Evolutionary conservation across 1,140 invertebrate species (phyloP).

Genomic region (Archivesica marissinica): DNA sequence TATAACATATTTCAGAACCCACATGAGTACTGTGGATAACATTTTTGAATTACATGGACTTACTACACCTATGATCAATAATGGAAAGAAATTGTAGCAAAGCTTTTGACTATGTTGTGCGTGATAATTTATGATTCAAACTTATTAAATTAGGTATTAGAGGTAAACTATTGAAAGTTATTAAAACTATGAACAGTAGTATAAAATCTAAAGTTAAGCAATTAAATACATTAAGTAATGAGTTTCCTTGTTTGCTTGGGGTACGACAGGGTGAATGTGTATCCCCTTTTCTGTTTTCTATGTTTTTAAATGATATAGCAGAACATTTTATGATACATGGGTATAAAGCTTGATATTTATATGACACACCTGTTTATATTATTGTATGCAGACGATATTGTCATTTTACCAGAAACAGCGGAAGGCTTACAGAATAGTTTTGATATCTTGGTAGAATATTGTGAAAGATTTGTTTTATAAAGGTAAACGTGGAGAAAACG

Average conservation of each 20-base stretch:
- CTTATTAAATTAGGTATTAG: constrained; percentile 30
- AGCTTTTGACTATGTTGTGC: constrained; percentile 49
- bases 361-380: constrained; percentile 42
- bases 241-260: constrained; percentile 39
- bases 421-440: constrained; percentile 1
- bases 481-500: constrained; percentile 41
- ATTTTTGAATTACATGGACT: constrained; percentile 63
- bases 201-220: constrained; percentile 49
- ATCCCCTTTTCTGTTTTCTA: constrained; percentile 65
- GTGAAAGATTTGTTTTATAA: constrained; percentile 21
- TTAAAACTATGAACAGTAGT: constrained; percentile 51
- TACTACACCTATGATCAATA: constrained; percentile 35
- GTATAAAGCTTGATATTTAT: constrained; percentile 28
- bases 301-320: constrained; percentile 56
- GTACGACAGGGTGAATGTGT: constrained; percentile 64
- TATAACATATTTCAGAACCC: constrained; percentile 31
- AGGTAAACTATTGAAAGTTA: constrained; percentile 58
- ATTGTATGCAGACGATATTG: constrained; percentile 55
- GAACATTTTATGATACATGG: constrained; percentile 12
- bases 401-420: constrained; percentile 25
- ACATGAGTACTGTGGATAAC: constrained; percentile 62
- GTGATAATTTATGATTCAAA: constrained; percentile 47
- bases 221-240: constrained; percentile 29
- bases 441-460: constrained; percentile 36
- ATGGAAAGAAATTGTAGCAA: constrained; percentile 51